Evolutionary conservation across 2,888 invertebrate species (phyloP), one percentile per base, ranked within the genome.

Genomic region (Ctenicera cuprea): DNA sequence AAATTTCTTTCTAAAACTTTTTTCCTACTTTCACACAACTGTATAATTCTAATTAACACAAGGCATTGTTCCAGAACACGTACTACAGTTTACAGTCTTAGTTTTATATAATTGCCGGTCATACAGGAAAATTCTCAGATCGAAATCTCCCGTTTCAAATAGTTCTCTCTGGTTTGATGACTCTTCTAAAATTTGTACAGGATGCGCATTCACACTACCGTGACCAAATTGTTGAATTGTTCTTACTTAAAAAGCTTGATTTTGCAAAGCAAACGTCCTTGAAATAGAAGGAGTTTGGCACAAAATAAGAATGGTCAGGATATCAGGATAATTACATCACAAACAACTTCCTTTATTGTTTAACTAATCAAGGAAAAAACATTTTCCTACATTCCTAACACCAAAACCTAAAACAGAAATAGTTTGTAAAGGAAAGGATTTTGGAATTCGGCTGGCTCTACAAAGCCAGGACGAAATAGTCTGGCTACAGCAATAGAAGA

Each of bases 21-120:
- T 71, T 76, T 70, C 50, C 62, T 70, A 71, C 71, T 76, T 76
- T 76, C 75, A 76, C 75, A 70, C 71, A 75, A 69, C 57, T 69
- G 61, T 73, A 74, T 62, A 71, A 71, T 65, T 63, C 69, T 76
- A 74, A 73, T 76, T 76, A 76, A 74, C 64, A 43, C 48, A 72
- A 71, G 68, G 72, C 76, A 76, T 76, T 76, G 76, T 76, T 76
- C 76, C 76, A 75, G 74, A 74, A 76, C 69, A 59, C 76, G 66
- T 73, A 69, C 57, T 73, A 54, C 50, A 43, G 57, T 26, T 52
- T 63, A 54, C 57, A 57, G 11, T 57, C 57, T 57, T 57, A 62
- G 62, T 62, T 73, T 72, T 73, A 68, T 67, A 71, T 43, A 57
- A 59, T 67, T 57, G 22, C 43, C 41, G 57, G 11, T 11, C 20